A percentile compares a stretch with the other conserved stretches of the same genome.
These are phyloP conservation scores for Mus musculus DNA, from an alignment of 2,113 vertebrate genomes.

Conservation along the genomic window GRCm39 chr12:103251501-103252000, in stretches of 20 bases:
- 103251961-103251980: neutral
- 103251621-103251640: no score
- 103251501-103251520: no score
- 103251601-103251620: no score
- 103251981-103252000: rapidly evolving
- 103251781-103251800: neutral
- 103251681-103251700: neutral
- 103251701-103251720: neutral
- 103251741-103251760: neutral
- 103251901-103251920: neutral
- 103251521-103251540: no score
- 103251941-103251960: neutral
- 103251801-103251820: rapidly evolving
- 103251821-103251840: neutral
- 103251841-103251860: neutral
- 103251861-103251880: rapidly evolving
- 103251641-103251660: no score
- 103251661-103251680: no score
- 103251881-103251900: no score
- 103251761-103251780: neutral
- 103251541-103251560: no score
- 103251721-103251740: neutral
- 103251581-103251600: no score
- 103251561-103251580: no score
- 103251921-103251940: neutral